Percentiles rank a stretch among this genome's conserved stretches.
Conservation (phyloP, 2,113 vertebrate species). For the Phyllostomus hastatus region DNA sequence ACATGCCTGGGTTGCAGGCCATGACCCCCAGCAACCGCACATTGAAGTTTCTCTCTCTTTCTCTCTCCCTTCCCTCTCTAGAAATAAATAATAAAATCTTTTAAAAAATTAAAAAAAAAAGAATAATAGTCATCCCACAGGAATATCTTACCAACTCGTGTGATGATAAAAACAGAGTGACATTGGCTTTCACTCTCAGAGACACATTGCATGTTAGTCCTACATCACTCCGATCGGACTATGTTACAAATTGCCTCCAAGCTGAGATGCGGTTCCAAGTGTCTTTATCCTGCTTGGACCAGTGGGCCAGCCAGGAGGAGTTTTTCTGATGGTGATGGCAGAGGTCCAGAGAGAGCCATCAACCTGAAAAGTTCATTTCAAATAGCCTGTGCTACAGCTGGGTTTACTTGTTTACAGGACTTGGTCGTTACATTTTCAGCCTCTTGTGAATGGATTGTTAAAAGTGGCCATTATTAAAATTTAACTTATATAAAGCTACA, state of each 20-base stretch:
- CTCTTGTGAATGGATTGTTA: not conserved
- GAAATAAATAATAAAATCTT: no score
- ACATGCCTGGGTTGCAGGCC: no score
- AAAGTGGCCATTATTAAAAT: not conserved
- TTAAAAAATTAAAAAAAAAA: no score
- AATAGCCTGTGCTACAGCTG: not conserved
- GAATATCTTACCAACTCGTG: not conserved
- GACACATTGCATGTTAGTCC: not conserved
- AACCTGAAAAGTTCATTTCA: not conserved
- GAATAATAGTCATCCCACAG: not conserved
- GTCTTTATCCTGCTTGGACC: not conserved
- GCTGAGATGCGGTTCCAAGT: fast-evolving
- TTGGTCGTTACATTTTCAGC: not conserved
- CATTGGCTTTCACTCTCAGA: not conserved
- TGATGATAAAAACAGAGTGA: not conserved
- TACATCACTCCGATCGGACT: not conserved
- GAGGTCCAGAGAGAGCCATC: not conserved
- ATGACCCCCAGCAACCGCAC: no score
- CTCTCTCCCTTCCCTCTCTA: no score
- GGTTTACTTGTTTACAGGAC: not conserved
- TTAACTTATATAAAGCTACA: not conserved
- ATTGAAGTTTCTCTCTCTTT: no score
- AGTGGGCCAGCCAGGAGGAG: fast-evolving
- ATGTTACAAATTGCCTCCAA: not conserved
- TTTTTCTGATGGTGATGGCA: not conserved